These are phyloP conservation scores for Ichneumoninae sp. DNA, from an alignment of 2,888 invertebrate species.

Conservation along the genomic window DNA sequence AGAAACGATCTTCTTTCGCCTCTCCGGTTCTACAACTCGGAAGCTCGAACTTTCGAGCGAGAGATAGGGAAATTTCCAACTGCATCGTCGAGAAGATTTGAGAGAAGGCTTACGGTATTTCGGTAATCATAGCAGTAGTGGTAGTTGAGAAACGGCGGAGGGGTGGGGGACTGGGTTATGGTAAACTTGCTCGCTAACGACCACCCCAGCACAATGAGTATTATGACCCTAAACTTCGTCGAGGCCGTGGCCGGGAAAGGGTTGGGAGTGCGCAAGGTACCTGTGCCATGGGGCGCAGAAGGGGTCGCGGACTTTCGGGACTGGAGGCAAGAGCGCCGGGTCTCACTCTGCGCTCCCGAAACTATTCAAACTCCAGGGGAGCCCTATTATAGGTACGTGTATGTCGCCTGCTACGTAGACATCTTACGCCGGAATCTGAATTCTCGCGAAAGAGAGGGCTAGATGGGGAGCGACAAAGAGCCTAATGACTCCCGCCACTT, in stretches of 20 bases:
- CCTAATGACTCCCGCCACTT: constrained; percentile 81
- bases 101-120: constrained; percentile 60
- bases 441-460: constrained; percentile 35
- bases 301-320: constrained; percentile 55
- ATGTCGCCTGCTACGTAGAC: constrained; percentile 53
- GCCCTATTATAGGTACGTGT: constrained; percentile 36
- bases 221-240: constrained; percentile 72
- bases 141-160: constrained; percentile 51
- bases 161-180: constrained; percentile 40
- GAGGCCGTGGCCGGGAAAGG: constrained; percentile 45
- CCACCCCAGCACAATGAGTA: constrained; percentile 72
- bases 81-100: constrained; percentile 55
- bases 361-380: constrained; percentile 63
- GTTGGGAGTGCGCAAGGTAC: constrained; percentile 7
- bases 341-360: constrained; percentile 25
- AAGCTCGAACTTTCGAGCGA: constrained; percentile 50
- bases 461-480: constrained; percentile 68
- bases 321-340: constrained; percentile 23
- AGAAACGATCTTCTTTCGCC: constrained; percentile 48
- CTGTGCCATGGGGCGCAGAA: constrained; percentile 53
- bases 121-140: constrained; percentile 22
- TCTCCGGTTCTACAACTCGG: constrained; percentile 27
- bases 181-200: constrained; percentile 70
- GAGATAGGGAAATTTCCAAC: constrained; percentile 60
- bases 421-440: constrained; percentile 55